Percentiles rank a stretch among this genome's conserved stretches.
Conservation (phyloP, 2,888 invertebrate species). For the Lamproptera curius region DNA sequence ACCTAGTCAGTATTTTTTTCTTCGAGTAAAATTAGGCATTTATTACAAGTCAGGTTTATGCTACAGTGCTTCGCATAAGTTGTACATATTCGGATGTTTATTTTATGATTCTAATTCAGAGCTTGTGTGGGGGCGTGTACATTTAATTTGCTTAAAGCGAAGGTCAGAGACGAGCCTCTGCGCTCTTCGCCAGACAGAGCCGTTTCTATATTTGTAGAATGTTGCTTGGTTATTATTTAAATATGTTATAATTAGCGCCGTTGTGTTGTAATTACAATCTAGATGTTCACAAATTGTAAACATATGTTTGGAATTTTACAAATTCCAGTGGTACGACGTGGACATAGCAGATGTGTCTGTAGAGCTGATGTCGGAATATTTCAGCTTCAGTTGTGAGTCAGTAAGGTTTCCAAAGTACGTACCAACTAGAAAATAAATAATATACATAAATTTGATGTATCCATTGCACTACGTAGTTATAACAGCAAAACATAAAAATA, state of each 20-base stretch:
- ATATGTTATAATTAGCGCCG: not conserved
- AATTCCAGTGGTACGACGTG: too few species aligned
- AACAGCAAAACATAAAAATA: too few species aligned
- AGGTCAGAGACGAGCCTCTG: constrained; percentile 7
- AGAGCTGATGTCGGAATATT: too few species aligned
- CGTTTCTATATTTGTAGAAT: too few species aligned
- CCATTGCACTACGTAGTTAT: too few species aligned
- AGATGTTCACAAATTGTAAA: not conserved
- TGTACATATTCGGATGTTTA: not conserved
- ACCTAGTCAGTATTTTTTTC: constrained; percentile 11
- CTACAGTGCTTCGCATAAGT: not conserved
- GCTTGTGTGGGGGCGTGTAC: not conserved
- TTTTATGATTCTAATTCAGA: not conserved
- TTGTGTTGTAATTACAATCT: not conserved
- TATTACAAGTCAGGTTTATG: constrained; percentile 5
- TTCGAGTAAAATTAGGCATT: constrained; percentile 2
- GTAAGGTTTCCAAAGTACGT: too few species aligned
- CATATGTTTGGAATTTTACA: not conserved
- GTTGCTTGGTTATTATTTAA: too few species aligned
- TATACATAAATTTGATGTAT: too few species aligned
- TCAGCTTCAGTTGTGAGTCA: too few species aligned
- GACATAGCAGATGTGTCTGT: too few species aligned
- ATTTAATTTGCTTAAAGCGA: not conserved
- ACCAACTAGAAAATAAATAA: too few species aligned
- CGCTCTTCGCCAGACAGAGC: too few species aligned